Evolutionary conservation across 2,113 vertebrate species (phyloP).

Genomic region (Lates calcarifer): DNA sequence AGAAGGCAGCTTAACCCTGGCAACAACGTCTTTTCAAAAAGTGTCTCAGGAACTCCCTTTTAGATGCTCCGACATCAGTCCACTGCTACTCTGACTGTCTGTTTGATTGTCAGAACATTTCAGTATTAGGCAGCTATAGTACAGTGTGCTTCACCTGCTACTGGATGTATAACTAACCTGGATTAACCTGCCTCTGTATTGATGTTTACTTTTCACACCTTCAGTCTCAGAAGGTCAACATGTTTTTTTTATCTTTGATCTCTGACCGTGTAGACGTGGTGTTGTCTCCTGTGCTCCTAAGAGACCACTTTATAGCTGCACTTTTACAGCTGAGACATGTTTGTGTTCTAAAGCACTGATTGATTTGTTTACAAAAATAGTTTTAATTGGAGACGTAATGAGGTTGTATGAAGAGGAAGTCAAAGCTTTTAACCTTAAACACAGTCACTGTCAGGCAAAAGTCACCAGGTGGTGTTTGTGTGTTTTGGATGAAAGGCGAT

Average conservation of each 20-base stretch:
- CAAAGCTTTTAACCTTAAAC: conserved; percentile 61
- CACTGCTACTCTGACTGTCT: not conserved
- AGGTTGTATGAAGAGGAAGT: conserved; percentile 35
- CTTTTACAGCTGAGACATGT: conserved; percentile 8
- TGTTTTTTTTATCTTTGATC: conserved; percentile 33
- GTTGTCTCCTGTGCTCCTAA: not conserved
- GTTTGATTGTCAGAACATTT: not conserved
- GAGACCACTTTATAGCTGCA: conserved; percentile 20
- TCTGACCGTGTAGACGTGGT: conserved; percentile 15
- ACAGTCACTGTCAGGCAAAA: conserved; percentile 17
- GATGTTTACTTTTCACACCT: conserved; percentile 14
- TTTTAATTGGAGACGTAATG: conserved; percentile 60
- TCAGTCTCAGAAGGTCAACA: conserved; percentile 8
- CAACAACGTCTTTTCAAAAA: not conserved
- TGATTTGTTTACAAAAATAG: conserved; percentile 52
- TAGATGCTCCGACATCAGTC: not conserved
- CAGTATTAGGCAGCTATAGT: not conserved
- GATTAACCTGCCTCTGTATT: conserved; percentile 42
- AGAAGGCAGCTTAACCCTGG: not conserved
- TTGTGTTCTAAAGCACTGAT: conserved; percentile 28
- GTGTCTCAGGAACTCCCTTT: not conserved
- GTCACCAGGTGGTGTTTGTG: conserved; percentile 66
- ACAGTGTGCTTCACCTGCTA: conserved; percentile 14
- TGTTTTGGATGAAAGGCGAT: conserved; percentile 35
- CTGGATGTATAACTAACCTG: conserved; percentile 43